phyloP scores from a whole-genome alignment of 2,113 vertebrate species.

The Cercopithecus mona region DNA sequence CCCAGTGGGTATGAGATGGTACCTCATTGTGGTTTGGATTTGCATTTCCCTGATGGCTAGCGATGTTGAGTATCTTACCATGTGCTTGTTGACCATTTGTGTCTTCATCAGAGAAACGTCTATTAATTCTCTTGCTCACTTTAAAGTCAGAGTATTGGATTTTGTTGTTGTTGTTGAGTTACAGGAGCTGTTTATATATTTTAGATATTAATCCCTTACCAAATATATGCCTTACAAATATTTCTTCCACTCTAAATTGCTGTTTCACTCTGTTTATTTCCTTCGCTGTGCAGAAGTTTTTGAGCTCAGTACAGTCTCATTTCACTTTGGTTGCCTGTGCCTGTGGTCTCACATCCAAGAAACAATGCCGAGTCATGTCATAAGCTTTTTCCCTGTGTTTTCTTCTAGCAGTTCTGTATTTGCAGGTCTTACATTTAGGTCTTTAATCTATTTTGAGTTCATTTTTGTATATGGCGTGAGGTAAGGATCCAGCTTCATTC shows the following conservation, averaged over 20 bases:
- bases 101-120: neutral
- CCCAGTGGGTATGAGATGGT: fast-evolving
- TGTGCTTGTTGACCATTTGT: fast-evolving
- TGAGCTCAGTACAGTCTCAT: fast-evolving
- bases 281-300: neutral
- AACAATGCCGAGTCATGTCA: fast-evolving
- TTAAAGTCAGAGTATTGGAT: neutral
- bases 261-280: neutral
- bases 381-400: neutral
- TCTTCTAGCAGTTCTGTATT: neutral
- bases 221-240: fast-evolving
- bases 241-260: neutral
- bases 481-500: neutral
- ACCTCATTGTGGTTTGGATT: neutral
- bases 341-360: neutral
- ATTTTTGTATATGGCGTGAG: neutral
- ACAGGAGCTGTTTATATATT: neutral
- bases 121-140: neutral
- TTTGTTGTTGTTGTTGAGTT: neutral
- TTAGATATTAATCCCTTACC: neutral
- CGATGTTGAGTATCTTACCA: fast-evolving
- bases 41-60: neutral
- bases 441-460: neutral
- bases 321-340: neutral
- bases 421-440: fast-evolving